Evolutionary conservation across 2,888 invertebrate species (phyloP).

Genomic region (Athrips mouffetella): DNA sequence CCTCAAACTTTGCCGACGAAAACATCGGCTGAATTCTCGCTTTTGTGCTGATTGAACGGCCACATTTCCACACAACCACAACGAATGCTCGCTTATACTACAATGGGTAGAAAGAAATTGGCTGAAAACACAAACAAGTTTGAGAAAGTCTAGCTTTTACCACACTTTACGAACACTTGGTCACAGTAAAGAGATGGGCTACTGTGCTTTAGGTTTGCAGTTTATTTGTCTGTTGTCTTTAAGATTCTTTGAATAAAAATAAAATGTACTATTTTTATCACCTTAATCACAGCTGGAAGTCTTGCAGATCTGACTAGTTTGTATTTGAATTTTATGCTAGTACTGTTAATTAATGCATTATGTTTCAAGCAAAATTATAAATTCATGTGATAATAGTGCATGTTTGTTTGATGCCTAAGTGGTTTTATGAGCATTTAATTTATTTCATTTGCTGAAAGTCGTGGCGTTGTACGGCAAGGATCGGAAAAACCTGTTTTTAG

Average conservation of each 20-base stretch:
- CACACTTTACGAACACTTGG: too few species aligned
- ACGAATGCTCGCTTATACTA: too few species aligned
- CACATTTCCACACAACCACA: slow-evolving; percentile 11
- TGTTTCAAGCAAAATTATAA: slow-evolving; percentile 2
- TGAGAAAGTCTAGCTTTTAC: too few species aligned
- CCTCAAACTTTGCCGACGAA: slow-evolving; percentile 44
- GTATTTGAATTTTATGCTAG: slow-evolving; percentile 16
- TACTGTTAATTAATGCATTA: slow-evolving; percentile 6
- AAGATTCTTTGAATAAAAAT: too few species aligned
- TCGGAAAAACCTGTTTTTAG: too few species aligned
- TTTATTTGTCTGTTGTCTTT: too few species aligned
- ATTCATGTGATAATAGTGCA: slow-evolving; percentile 1
- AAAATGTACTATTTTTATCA: neutral
- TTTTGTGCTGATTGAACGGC: slow-evolving; percentile 38
- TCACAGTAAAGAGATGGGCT: too few species aligned
- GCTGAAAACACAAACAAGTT: neutral
- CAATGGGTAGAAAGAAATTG: neutral
- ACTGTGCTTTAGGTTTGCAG: too few species aligned
- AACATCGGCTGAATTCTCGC: slow-evolving; percentile 39
- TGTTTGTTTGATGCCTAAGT: neutral
- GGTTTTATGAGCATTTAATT: slow-evolving; percentile 5
- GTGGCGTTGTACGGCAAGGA: neutral
- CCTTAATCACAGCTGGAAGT: slow-evolving; percentile 23
- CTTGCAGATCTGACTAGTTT: slow-evolving; percentile 12
- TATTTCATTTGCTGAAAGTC: neutral